Conservation (phyloP, 2,113 vertebrate genomes). For the Misgurnus mizolepis region DNA sequence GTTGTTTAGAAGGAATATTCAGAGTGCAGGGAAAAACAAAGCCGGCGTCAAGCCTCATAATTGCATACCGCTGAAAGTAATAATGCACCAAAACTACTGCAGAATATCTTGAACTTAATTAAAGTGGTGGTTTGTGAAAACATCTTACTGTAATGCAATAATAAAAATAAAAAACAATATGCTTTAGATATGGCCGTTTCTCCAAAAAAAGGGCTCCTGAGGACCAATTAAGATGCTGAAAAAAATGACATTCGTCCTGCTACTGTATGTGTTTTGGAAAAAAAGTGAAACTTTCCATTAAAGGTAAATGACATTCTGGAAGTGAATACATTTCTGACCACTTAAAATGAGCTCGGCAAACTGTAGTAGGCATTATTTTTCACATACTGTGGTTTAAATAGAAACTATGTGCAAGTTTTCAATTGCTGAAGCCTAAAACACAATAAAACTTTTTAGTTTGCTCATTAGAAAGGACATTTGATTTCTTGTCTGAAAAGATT, state of each 20-base stretch:
- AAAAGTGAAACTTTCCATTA: background rate
- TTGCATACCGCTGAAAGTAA: conserved; percentile 35
- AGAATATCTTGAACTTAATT: conserved; percentile 21
- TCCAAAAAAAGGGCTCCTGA: background rate
- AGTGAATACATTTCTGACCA: background rate
- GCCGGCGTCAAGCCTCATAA: conserved; percentile 5
- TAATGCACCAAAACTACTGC: conserved; percentile 12
- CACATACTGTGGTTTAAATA: background rate
- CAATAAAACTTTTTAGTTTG: conserved; percentile 1
- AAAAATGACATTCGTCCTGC: background rate
- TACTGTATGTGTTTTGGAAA: background rate
- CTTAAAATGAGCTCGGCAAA: background rate
- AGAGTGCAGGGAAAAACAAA: conserved; percentile 36
- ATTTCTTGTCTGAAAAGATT: conserved; percentile 1
- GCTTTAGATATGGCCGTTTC: background rate
- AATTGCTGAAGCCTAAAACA: conserved; percentile 4
- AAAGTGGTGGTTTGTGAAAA: background rate
- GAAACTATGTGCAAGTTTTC: background rate
- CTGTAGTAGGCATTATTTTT: too few relatives aligned
- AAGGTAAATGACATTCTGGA: background rate
- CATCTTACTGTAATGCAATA: background rate
- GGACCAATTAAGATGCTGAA: background rate
- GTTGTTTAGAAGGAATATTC: conserved; percentile 36
- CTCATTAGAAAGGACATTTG: background rate
- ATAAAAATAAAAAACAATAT: background rate